Conservation (phyloP, 2,113 vertebrate species). For the Alligator sinensis region DNA sequence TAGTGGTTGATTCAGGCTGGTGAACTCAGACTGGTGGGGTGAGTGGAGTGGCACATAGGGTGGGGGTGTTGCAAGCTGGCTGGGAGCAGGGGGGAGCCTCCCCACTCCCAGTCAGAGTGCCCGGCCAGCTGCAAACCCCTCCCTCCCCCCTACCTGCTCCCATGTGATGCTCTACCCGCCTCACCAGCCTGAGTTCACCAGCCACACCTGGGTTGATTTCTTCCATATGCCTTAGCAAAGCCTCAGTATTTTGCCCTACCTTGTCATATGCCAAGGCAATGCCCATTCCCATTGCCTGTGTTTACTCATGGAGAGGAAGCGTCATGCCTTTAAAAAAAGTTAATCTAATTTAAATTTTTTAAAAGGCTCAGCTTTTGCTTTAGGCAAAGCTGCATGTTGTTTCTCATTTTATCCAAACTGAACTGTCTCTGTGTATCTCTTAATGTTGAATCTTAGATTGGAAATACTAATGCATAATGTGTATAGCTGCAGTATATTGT, state of each 20-base stretch:
- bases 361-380: background rate
- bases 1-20: background rate
- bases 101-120: too few relatives aligned
- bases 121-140: too few relatives aligned
- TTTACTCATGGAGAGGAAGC: background rate
- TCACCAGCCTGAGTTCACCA: too few relatives aligned
- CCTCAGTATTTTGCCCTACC: too few relatives aligned
- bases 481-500: background rate
- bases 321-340: background rate
- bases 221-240: background rate
- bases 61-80: too few relatives aligned
- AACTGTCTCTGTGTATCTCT: background rate
- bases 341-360: background rate
- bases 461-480: background rate
- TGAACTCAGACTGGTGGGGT: too few relatives aligned
- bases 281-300: background rate
- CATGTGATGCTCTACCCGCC: too few relatives aligned
- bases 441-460: background rate
- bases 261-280: background rate
- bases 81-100: too few relatives aligned
- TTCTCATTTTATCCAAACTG: background rate
- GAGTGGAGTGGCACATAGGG: too few relatives aligned
- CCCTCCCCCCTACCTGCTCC: too few relatives aligned
- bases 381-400: background rate
- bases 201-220: background rate